A percentile compares a stretch with the other conserved stretches of the same genome.
Conservation (phyloP, 2,797 vertebrate species). For the Mionectes olivaceus region DNA sequence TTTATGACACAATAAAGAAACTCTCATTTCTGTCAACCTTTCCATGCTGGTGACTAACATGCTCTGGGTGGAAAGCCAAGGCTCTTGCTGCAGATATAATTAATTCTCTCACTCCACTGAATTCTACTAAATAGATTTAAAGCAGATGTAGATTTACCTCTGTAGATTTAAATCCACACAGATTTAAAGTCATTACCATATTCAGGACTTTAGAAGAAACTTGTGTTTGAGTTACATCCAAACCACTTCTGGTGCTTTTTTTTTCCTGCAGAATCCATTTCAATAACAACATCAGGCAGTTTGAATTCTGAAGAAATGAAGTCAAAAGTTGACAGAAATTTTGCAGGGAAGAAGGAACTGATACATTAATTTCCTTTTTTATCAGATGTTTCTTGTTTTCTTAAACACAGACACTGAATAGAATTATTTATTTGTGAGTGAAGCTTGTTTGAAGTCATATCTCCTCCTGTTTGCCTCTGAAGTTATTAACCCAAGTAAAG, state of each 20-base stretch:
- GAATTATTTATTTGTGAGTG: not conserved
- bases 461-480: not conserved
- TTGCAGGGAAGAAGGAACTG: fast-evolving
- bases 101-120: not conserved
- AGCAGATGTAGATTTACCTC: not conserved
- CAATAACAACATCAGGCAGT: too few species aligned
- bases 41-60: not conserved
- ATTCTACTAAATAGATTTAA: not conserved
- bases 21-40: not conserved
- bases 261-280: not conserved
- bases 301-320: not conserved
- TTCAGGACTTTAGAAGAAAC: not conserved
- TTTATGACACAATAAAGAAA: not conserved
- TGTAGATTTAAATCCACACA: not conserved
- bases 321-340: not conserved
- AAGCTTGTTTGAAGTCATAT: not conserved
- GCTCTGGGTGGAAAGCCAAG: not conserved
- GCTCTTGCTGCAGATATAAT: not conserved
- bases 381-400: not conserved
- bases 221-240: not conserved
- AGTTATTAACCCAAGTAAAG: not conserved
- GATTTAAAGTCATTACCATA: not conserved
- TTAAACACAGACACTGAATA: fast-evolving
- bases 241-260: not conserved
- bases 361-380: fast-evolving